Conservation (phyloP, 2,888 invertebrate species). For the Biston betularia region DNA sequence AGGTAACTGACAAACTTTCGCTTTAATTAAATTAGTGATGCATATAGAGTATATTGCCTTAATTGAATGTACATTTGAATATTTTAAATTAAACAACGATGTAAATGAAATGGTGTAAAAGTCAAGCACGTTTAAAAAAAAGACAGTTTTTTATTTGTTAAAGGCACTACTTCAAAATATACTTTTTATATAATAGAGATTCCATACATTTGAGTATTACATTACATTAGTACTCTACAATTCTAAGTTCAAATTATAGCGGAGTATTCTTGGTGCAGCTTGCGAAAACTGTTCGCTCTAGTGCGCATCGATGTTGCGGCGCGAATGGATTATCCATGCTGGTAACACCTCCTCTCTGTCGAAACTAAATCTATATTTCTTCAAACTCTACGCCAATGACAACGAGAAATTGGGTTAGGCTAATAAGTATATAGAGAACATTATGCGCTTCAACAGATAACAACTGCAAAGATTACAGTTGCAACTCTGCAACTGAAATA, state of each 20-base stretch:
- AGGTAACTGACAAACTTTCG: too few species aligned
- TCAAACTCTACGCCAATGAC: conserved; percentile 18
- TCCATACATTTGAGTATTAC: neutral
- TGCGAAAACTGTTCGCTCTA: conserved; percentile 75
- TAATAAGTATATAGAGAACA: neutral
- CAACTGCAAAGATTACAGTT: neutral
- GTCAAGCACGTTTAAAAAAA: too few species aligned
- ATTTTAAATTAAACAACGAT: too few species aligned
- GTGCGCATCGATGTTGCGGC: conserved; percentile 71
- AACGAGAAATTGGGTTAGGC: conserved; percentile 16
- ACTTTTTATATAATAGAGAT: neutral
- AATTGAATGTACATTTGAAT: too few species aligned
- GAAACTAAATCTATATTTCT: conserved; percentile 40
- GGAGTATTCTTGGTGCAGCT: conserved; percentile 58
- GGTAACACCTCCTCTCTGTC: conserved; percentile 55
- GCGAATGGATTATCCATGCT: conserved; percentile 67
- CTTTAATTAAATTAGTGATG: too few species aligned
- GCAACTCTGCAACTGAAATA: neutral
- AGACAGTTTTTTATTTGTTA: too few species aligned
- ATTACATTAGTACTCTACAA: neutral
- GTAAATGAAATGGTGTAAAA: too few species aligned
- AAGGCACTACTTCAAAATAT: too few species aligned
- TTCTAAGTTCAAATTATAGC: conserved; percentile 31
- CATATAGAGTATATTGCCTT: too few species aligned
- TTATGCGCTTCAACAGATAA: conserved; percentile 3